A percentile compares a stretch with the other conserved stretches of the same genome.
phyloP scores from a whole-genome alignment of 2,888 invertebrate genomes.

The Dichetophora obliterata region DNA sequence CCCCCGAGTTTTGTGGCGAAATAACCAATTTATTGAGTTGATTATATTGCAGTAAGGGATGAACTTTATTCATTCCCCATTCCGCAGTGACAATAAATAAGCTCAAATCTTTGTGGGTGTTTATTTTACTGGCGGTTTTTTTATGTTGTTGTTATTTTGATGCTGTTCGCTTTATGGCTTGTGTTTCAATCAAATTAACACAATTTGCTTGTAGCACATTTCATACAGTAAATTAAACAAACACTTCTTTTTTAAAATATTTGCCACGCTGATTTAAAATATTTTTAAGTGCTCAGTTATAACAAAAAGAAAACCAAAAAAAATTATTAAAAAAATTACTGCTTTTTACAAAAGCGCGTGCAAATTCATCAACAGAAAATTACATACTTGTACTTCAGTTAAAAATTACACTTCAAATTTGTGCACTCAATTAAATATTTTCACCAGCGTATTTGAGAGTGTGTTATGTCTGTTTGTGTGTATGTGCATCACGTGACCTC shows the following conservation, averaged over 20 bases:
- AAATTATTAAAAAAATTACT: neutral
- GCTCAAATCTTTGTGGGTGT: neutral
- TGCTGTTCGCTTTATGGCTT: neutral
- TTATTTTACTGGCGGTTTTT: neutral
- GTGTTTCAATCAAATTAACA: too few species aligned
- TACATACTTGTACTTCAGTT: neutral
- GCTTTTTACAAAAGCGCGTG: neutral
- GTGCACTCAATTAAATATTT: slow-evolving; percentile 35
- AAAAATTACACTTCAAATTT: slow-evolving; percentile 15
- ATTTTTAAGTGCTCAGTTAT: neutral
- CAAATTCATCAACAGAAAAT: neutral
- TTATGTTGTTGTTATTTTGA: neutral
- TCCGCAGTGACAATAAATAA: neutral
- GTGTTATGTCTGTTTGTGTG: neutral
- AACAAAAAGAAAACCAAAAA: too few species aligned
- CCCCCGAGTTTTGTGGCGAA: neutral
- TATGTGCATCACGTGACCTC: slow-evolving; percentile 28
- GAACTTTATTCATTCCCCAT: neutral
- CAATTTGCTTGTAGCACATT: too few species aligned
- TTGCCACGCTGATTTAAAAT: neutral
- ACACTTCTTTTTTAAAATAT: neutral
- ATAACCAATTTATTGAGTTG: slow-evolving; percentile 10
- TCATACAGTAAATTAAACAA: too few species aligned
- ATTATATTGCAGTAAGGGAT: neutral
- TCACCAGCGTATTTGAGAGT: neutral